phyloP scores from a whole-genome alignment of 2,797 vertebrate genomes.

The Fistularia commersonii region DNA sequence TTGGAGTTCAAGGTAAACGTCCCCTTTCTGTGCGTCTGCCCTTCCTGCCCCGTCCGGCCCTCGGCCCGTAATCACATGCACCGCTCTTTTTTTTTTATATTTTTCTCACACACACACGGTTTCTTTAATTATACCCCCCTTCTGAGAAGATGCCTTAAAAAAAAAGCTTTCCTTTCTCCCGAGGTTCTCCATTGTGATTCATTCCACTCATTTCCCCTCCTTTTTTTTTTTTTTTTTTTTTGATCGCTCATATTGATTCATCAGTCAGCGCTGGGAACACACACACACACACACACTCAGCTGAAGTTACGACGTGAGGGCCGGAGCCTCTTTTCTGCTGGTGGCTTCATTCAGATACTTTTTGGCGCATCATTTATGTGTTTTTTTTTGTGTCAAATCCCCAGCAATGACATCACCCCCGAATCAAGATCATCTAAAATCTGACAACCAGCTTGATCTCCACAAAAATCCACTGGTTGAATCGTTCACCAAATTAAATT shows the following conservation, averaged over 20 bases:
- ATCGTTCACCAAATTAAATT: too few species aligned
- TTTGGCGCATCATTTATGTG: too few species aligned
- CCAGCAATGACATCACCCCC: too few species aligned
- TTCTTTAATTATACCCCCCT: not conserved
- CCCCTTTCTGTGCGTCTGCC: conserved; percentile 51
- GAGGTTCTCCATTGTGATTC: conserved; percentile 29
- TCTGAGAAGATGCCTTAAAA: conserved; percentile 31
- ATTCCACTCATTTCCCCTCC: conserved; percentile 17
- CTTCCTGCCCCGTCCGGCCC: conserved; percentile 33
- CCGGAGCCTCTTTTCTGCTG: too few species aligned
- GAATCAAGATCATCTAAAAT: too few species aligned
- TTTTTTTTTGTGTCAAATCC: too few species aligned
- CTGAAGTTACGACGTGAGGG: too few species aligned
- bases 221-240: conserved; percentile 34
- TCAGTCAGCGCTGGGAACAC: conserved; percentile 15
- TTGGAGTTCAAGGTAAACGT: conserved; percentile 79
- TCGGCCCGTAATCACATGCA: conserved; percentile 59
- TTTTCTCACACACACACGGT: conserved; percentile 37
- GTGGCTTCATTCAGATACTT: too few species aligned
- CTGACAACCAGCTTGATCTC: too few species aligned
- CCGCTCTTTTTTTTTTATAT: conserved; percentile 48
- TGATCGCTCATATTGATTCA: conserved; percentile 28
- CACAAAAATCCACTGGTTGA: too few species aligned
- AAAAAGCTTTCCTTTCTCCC: conserved; percentile 38
- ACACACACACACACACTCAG: conserved; percentile 6